phyloP scores from a whole-genome alignment of 2,113 vertebrate species.

The Otis tarda region DNA sequence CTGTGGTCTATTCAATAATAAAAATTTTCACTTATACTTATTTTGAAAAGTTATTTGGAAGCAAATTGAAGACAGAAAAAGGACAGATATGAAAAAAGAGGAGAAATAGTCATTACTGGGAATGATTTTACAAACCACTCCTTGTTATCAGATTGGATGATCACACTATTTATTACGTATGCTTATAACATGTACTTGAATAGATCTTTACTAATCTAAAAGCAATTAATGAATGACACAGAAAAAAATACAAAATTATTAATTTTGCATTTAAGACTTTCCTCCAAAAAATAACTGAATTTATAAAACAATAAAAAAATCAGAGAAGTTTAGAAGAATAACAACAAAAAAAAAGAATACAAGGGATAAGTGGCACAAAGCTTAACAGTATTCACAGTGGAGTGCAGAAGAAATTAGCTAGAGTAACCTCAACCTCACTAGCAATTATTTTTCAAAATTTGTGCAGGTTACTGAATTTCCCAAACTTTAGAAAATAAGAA shows the following conservation, averaged over 20 bases:
- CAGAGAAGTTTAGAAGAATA: not conserved
- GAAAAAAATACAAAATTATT: not conserved
- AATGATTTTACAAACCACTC: not conserved
- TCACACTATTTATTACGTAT: not conserved
- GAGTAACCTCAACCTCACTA: not conserved
- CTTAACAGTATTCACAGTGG: not conserved
- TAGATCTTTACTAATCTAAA: not conserved
- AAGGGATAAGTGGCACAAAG: not conserved
- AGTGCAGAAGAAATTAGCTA: not conserved
- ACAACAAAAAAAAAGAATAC: not conserved
- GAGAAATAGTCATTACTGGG: not conserved
- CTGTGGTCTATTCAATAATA: not conserved
- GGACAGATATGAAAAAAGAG: not conserved
- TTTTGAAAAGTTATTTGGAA: not conserved
- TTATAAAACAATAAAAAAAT: not conserved
- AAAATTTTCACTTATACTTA: not conserved
- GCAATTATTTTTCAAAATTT: not conserved
- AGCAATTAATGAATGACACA: not conserved
- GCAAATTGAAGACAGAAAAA: not conserved
- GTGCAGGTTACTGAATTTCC: not conserved
- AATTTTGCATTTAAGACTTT: not conserved
- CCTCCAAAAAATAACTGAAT: not conserved
- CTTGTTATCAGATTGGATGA: not conserved
- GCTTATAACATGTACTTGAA: not conserved
- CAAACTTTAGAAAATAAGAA: not conserved